These are phyloP conservation scores for Sceloporus tristichus DNA, from an alignment of 2,113 vertebrate species.

Conservation along the genomic window DNA sequence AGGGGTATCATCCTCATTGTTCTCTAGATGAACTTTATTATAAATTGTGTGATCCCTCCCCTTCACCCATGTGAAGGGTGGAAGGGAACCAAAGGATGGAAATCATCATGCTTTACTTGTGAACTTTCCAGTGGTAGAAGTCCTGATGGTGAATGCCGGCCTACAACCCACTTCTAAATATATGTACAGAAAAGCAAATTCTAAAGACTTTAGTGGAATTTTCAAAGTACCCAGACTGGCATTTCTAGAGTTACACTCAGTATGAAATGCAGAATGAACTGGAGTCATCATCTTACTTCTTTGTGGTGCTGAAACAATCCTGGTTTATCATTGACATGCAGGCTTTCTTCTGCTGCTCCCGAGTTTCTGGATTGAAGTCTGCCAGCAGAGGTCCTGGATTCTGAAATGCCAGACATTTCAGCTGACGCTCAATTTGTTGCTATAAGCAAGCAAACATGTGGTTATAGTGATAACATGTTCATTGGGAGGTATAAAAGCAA, in stretches of 20 bases:
- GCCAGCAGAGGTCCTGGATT: slow-evolving; percentile 84
- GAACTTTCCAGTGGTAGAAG: neutral
- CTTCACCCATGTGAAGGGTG: no score
- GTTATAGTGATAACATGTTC: slow-evolving; percentile 30
- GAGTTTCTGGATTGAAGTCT: slow-evolving; percentile 83
- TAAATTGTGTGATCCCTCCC: neutral
- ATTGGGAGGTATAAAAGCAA: no score
- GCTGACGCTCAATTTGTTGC: slow-evolving; percentile 80
- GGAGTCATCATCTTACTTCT: slow-evolving; percentile 74
- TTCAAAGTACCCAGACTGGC: neutral
- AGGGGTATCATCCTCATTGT: neutral
- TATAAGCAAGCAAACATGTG: slow-evolving; percentile 60
- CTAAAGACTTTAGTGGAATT: neutral
- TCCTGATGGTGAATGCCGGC: neutral
- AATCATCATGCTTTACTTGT: neutral
- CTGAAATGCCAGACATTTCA: slow-evolving; percentile 80
- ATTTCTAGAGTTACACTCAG: neutral
- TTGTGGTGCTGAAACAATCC: slow-evolving; percentile 59
- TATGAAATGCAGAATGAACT: slow-evolving; percentile 39
- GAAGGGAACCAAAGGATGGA: no score
- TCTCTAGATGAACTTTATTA: neutral
- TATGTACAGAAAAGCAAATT: neutral
- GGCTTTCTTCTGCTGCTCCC: slow-evolving; percentile 79
- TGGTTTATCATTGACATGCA: slow-evolving; percentile 78
- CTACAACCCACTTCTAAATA: neutral